A percentile compares a stretch with the other conserved stretches of the same genome.
Conservation (phyloP, 1,140 invertebrate species). For the Aphidius ervi region DNA sequence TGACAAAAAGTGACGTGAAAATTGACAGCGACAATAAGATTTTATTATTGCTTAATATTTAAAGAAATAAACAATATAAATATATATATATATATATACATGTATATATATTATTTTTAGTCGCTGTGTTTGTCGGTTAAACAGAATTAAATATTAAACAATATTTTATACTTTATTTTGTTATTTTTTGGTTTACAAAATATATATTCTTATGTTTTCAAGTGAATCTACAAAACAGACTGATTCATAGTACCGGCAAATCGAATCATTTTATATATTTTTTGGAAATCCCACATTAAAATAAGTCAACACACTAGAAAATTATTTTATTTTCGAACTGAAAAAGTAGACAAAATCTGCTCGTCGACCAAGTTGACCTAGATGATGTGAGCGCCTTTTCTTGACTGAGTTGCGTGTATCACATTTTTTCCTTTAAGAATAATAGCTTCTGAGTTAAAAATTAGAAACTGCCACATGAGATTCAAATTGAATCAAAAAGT, state of each 20-base stretch:
- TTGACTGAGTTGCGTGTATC: too few relatives aligned
- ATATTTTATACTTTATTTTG: background rate
- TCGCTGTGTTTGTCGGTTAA: too few relatives aligned
- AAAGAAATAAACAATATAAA: background rate
- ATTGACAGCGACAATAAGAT: slow-evolving; percentile 32
- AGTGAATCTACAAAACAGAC: slow-evolving; percentile 10
- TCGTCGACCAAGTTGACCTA: too few relatives aligned
- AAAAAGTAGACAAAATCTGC: too few relatives aligned
- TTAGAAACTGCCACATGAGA: slow-evolving; percentile 20
- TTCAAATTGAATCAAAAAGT: slow-evolving; percentile 17
- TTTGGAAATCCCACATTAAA: background rate
- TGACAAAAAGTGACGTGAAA: slow-evolving; percentile 51
- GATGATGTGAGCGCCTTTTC: too few relatives aligned
- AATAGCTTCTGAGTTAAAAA: too few relatives aligned
- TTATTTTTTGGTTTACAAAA: background rate
- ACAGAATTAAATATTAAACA: too few relatives aligned
- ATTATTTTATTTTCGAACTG: too few relatives aligned
- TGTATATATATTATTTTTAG: too few relatives aligned
- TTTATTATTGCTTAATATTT: slow-evolving; percentile 11
- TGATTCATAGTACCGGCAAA: slow-evolving; percentile 20
- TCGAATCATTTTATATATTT: background rate
- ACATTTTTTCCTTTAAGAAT: too few relatives aligned
- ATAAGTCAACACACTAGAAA: too few relatives aligned
- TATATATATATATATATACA: background rate
- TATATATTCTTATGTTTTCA: background rate